Evolutionary conservation across 2,888 invertebrate species (phyloP).

Genomic region (Eristalinus aeneus): DNA sequence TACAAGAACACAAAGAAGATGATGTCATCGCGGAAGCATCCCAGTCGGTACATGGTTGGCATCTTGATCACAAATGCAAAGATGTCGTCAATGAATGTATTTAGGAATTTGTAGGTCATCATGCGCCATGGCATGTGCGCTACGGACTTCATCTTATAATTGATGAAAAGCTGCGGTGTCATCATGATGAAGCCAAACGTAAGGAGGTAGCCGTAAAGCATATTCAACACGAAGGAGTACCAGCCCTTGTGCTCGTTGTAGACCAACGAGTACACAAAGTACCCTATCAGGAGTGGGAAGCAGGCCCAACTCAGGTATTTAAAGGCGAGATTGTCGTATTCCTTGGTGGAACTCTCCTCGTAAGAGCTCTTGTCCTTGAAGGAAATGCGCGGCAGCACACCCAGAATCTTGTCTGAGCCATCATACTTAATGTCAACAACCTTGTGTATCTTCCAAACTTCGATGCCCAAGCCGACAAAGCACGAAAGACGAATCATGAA

Average conservation of each 20-base stretch:
- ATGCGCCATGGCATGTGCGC: slow-evolving; percentile 99
- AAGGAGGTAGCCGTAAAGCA: slow-evolving; percentile 98
- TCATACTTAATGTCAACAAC: slow-evolving; percentile 92
- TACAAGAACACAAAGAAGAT: slow-evolving; percentile 99
- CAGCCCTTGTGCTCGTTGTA: slow-evolving; percentile 99
- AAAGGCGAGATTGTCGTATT: slow-evolving; percentile 97
- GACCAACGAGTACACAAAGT: slow-evolving; percentile 95
- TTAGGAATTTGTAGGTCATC: slow-evolving; percentile 99
- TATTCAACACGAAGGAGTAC: slow-evolving; percentile 98
- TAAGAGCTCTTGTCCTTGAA: slow-evolving; percentile 98
- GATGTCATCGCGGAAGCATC: slow-evolving; percentile 99
- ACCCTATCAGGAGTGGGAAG: slow-evolving; percentile 96
- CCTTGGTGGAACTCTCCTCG: slow-evolving; percentile 94
- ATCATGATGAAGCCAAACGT: slow-evolving; percentile 99
- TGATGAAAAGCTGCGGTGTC: slow-evolving; percentile 99
- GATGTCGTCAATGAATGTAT: slow-evolving; percentile 99
- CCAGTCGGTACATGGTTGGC: slow-evolving; percentile 99
- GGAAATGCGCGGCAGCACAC: slow-evolving; percentile 88
- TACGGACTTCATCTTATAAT: slow-evolving; percentile 99
- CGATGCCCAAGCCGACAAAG: slow-evolving; percentile 96
- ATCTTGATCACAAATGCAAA: slow-evolving; percentile 99
- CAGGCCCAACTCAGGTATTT: slow-evolving; percentile 97
- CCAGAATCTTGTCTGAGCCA: slow-evolving; percentile 87
- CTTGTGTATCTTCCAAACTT: slow-evolving; percentile 99
- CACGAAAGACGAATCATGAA: slow-evolving; percentile 97